Base-by-base conservation (phyloP, 2,113 vertebrate genomes). In the Sylvietta virens region DNA sequence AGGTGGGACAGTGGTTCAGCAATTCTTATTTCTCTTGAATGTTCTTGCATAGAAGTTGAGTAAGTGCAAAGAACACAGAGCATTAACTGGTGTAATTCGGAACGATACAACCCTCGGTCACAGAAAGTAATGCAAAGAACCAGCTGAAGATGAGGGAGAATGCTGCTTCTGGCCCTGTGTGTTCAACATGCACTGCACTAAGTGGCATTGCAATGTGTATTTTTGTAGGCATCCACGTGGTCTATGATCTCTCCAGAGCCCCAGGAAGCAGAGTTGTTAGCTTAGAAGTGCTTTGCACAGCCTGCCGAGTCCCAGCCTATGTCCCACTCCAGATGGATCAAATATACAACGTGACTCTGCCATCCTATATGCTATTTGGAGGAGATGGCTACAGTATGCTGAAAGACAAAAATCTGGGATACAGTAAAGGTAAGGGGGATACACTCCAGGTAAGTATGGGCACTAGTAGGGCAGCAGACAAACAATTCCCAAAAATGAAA, bases 351-450 rank as follows among this genome's bases (percentile, higher is more conserved):
- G 97, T 99, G 81, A 97, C 98, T 71, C 94, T 99, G 86, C 98
- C 98, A 0, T 98, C 96, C 81, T 99, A 98, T 64, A 74, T 99
- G 53, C 97, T 97, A 64, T 96, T 10, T 3, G 99, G 99, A 2
- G 99, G 99, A 53, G 99, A 99, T 47, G 98, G 98, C 7, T 99
- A 97, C 93, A 42, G 64, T 7, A 98, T 99, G 98, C 98, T 99
- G 76, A 97, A 92, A 76, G 69, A 98, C 2, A 97, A 98, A 92
- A 96, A 86, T 13, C 84, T 99, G 51, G 99, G 98, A 42, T 98
- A 99, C 61, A 97, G 97, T 88, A 99, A 98, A 62, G 99, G 99
- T 99, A 97, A 83, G 88, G 98, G 50, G 98, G 98, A 47, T 98
- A 99, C 58, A 97, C 98, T 89, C 98, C 98, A 57, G 99, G 98